Evolutionary conservation across 1,140 invertebrate genomes (phyloP).

Genomic region (Neocloeon triangulifer): DNA sequence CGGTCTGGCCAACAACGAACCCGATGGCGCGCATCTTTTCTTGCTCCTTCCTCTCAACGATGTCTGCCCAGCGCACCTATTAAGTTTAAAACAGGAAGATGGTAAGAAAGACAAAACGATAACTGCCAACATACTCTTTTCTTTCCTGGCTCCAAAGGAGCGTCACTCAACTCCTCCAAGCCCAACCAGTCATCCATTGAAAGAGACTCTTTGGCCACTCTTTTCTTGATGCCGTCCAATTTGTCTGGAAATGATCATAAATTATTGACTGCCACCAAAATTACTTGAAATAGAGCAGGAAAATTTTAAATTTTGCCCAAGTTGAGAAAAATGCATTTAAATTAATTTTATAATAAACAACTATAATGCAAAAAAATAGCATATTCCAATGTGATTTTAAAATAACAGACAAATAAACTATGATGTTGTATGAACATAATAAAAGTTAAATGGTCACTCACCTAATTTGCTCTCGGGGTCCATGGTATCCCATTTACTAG

Average conservation of each 20-base stretch:
- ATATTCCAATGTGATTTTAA: too few relatives aligned
- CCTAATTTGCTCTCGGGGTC: constrained; percentile 36
- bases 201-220: constrained; percentile 21
- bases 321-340: too few relatives aligned
- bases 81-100: constrained; percentile 1
- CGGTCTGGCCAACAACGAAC: constrained; percentile 85
- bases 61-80: constrained; percentile 91
- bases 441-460: too few relatives aligned
- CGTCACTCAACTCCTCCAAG: constrained; percentile 54
- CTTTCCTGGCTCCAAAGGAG: constrained; percentile 50
- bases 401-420: too few relatives aligned
- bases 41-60: constrained; percentile 75
- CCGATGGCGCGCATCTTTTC: constrained; percentile 79
- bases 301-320: too few relatives aligned
- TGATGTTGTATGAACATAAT: too few relatives aligned
- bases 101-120: neutral
- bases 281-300: too few relatives aligned
- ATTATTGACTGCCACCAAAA: too few relatives aligned
- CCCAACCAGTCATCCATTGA: constrained; percentile 83
- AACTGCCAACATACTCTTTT: constrained; percentile 46
- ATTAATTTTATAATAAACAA: too few relatives aligned
- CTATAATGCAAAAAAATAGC: too few relatives aligned
- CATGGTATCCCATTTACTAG: constrained; percentile 34
- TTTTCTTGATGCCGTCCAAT: constrained; percentile 53
- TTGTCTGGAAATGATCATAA: constrained; percentile 62